A percentile compares a stretch with the other conserved stretches of the same genome.
Conservation (phyloP, 2,888 invertebrate species). For the Synergus japonicus region DNA sequence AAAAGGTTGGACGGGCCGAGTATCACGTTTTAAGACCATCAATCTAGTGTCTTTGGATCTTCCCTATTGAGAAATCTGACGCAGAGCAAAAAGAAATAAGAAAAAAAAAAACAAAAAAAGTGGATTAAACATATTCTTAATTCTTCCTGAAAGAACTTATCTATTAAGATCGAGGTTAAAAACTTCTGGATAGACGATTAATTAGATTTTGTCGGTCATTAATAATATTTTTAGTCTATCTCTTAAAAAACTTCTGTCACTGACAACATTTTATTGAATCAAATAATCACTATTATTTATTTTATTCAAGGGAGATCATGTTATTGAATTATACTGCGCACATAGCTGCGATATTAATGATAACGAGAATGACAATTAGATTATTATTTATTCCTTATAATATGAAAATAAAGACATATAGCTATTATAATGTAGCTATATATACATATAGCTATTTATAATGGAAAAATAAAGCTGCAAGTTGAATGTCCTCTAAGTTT, state of each 20-base stretch:
- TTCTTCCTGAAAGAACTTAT: not conserved
- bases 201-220: not conserved
- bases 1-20: not conserved
- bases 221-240: not conserved
- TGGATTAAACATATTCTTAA: not conserved
- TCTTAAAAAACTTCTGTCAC: not conserved
- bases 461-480: not conserved
- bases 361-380: not conserved
- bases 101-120: not conserved
- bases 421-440: not conserved
- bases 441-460: not conserved
- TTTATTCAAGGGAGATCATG: not conserved
- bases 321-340: too few species aligned
- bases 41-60: conserved; percentile 27
- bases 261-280: not conserved
- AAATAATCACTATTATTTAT: not conserved
- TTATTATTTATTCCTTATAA: not conserved
- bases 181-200: not conserved
- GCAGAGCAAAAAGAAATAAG: not conserved
- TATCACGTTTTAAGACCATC: conserved; percentile 29
- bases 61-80: not conserved
- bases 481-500: conserved; percentile 9
- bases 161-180: not conserved
- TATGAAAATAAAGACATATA: not conserved
- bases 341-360: not conserved